Evolutionary conservation across 2,888 invertebrate species (phyloP), one percentile per base, ranked within the genome.

Genomic region (Limenitis camilla): DNA sequence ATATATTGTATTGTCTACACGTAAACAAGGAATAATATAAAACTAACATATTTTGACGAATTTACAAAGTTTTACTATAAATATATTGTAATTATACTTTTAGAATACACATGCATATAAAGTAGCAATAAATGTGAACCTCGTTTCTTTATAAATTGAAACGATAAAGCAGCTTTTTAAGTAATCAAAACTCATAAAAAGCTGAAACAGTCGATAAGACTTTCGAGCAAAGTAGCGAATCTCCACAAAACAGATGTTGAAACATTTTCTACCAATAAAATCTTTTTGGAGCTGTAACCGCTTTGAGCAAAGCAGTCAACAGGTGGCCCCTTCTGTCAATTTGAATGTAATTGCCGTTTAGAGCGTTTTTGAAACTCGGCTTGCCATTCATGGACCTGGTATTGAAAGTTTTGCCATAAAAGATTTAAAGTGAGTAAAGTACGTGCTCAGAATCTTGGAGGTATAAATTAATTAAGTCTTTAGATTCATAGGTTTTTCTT

Each of bases 281-380:
- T 77, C 78, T 78, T 82, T 82, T 78, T 74, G 68, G 71, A 70
- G 74, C 69, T 75, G 71, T 74, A 66, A 62, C 67, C 66, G 62
- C 66, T 64, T 62, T 64, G 55, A 56, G 59, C 55, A 30, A 53
- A 62, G 59, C 40, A 66, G 67, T 71, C 82, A 85, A 86, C 86
- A 86, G 85, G 86, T 86, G 81, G 81, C 67, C 67, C 64, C 72
- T 78, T 80, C 78, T 76, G 74, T 71, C 75, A 78, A 78, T 81
- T 78, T 74, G 71, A 77, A 80, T 80, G 77, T 80, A 79, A 83
- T 79, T 78, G 78, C 71, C 68, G 70, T 71, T 74, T 68, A 65
- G 67, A 65, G 63, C 65, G 65, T 66, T 76, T 65, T 58, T 49
- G 56, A 52, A 58, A 55, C 58, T 52, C 41, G 54, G 56, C 46